Base-by-base conservation (phyloP, 2,888 invertebrate genomes). In the Apodemia zela region DNA sequence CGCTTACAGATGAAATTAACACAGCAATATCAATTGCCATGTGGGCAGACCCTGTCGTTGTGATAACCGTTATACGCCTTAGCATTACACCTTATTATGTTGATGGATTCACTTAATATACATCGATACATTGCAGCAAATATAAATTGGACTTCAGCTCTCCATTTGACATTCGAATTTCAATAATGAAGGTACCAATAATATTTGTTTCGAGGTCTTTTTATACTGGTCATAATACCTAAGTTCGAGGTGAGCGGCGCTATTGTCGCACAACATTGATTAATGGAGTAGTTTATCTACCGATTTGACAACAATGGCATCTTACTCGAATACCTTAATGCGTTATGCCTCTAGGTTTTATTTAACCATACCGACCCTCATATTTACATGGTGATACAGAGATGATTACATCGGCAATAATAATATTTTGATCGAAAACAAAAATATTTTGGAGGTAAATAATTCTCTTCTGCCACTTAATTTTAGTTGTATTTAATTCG, bases 231-330 rank as follows among this genome's bases (percentile, higher is more conserved):
- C 63, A 67, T 60, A 65, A 70, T 67, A 71, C 71, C 71, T 80
- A 81, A 71, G 73, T 79, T 82, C 80, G 81, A 87, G 84, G 85
- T 85, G 78, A 82, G 84, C 85, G 84, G 80, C 73, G 72, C 85
- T 72, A 89, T 90, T 91, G 89, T 90, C 81, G 81, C 76, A 75
- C 68, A 71, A 75, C 76, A 86, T 89, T 89, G 89, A 90, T 89
- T 89, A 88, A 91, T 89, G 82, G 76, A 71, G 79, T 85, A 86
- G 88, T 88, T 88, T 89, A 89, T 89, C 87, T 87, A 87, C 81
- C 77, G 86, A 89, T 89, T 87, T 85, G 87, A 88, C 87, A 88
- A 90, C 89, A 89, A 90, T 90, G 81, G 79, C 76, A 81, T 82
- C 86, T 84, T 85, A 82, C 84, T 81, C 82, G 84, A 87, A 85